phyloP scores from a whole-genome alignment of 2,797 vertebrate species.

The Hydrophis major region DNA sequence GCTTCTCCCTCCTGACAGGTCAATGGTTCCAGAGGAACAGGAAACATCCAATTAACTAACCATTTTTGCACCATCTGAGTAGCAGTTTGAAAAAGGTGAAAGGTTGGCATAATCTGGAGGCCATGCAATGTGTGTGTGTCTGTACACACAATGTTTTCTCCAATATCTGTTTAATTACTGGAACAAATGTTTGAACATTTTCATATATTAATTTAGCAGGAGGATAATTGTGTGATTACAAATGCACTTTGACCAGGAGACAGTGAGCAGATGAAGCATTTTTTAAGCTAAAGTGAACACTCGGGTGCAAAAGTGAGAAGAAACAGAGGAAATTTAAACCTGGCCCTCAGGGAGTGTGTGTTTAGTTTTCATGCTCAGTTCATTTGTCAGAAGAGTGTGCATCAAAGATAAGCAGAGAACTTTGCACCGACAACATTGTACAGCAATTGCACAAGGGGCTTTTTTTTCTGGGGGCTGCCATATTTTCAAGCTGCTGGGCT shows the following conservation, averaged over 20 bases:
- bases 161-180: constrained; percentile 69
- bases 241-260: constrained; percentile 43
- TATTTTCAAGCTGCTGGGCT: not conserved
- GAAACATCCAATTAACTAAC: constrained; percentile 66
- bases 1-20: constrained; percentile 40
- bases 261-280: not conserved
- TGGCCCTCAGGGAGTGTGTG: too few species aligned
- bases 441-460: too few species aligned
- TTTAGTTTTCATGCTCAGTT: too few species aligned
- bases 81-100: constrained; percentile 60
- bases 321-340: not conserved
- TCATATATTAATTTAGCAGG: constrained; percentile 63
- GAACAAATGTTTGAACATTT: constrained; percentile 69
- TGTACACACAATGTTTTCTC: constrained; percentile 26
- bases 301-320: not conserved
- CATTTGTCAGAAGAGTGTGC: not conserved
- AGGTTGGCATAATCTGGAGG: constrained; percentile 63
- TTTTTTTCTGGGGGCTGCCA: not conserved
- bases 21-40: constrained; percentile 54
- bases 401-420: not conserved
- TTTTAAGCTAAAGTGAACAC: not conserved
- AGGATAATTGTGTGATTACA: constrained; percentile 56
- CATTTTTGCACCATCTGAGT: constrained; percentile 47
- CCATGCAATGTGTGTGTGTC: not conserved
- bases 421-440: not conserved